These are phyloP conservation scores for Artibeus jamaicensis DNA, from an alignment of 2,797 vertebrate species.

Conservation along the genomic window DNA sequence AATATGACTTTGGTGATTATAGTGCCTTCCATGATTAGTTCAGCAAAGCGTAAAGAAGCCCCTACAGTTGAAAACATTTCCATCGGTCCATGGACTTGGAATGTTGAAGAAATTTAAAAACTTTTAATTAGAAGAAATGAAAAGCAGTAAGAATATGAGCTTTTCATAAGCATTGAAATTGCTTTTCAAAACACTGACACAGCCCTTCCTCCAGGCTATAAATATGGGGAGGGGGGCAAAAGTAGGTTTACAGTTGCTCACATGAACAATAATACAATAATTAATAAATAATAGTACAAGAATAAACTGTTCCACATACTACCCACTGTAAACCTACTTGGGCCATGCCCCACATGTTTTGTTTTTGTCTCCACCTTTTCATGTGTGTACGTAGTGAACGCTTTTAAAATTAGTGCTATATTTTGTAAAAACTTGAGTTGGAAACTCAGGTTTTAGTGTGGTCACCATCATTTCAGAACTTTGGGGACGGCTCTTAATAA, in stretches of 20 bases:
- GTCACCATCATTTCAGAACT: background rate
- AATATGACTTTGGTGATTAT: background rate
- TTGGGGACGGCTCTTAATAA: background rate
- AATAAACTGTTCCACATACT: background rate
- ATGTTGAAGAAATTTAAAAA: background rate
- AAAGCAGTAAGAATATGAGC: background rate
- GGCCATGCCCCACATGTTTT: background rate
- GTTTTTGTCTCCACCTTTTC: background rate
- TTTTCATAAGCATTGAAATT: background rate
- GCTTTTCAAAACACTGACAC: background rate
- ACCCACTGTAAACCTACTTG: background rate
- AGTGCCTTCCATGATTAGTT: background rate
- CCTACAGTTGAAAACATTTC: background rate
- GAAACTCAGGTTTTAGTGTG: background rate
- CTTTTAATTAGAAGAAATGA: background rate
- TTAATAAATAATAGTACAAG: background rate
- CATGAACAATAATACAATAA: background rate
- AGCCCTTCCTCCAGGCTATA: background rate
- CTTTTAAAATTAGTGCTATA: background rate
- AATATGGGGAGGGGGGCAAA: background rate
- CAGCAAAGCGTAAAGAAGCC: background rate
- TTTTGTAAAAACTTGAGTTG: background rate
- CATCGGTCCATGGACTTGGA: background rate
- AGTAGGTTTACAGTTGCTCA: background rate
- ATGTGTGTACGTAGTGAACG: background rate